Conservation (phyloP, 2,113 vertebrate species). For the Pontoporia blainvillei region DNA sequence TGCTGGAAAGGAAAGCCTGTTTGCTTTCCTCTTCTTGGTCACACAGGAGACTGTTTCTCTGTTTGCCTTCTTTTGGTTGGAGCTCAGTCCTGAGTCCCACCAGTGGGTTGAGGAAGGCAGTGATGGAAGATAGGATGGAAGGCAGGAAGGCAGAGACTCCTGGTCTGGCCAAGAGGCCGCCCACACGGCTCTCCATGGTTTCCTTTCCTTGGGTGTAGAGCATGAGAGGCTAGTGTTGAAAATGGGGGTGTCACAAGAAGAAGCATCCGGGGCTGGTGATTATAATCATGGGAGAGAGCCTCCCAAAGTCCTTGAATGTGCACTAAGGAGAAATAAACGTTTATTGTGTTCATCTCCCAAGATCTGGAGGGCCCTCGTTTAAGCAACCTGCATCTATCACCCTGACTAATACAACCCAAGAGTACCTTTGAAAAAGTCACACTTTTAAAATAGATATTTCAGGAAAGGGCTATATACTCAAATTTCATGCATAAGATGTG, state of each 20-base stretch:
- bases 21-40: fast-evolving
- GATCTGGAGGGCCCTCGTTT: not conserved
- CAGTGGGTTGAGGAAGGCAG: fast-evolving
- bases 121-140: too few relatives aligned
- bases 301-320: not conserved
- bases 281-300: not conserved
- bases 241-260: fast-evolving
- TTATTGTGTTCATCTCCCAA: too few relatives aligned
- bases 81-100: not conserved
- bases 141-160: not conserved
- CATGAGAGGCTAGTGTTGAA: fast-evolving
- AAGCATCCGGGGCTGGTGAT: not conserved
- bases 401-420: not conserved
- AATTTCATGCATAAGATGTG: not conserved
- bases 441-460: not conserved
- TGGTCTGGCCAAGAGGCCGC: fast-evolving
- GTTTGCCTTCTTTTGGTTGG: not conserved
- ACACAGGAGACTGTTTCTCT: fast-evolving
- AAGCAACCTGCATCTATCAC: not conserved
- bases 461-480: not conserved
- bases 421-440: not conserved
- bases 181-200: fast-evolving
- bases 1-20: too few relatives aligned
- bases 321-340: not conserved
- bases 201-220: not conserved